Evolutionary conservation across 2,113 vertebrate genomes (phyloP).

Genomic region (Xenus cinereus): DNA sequence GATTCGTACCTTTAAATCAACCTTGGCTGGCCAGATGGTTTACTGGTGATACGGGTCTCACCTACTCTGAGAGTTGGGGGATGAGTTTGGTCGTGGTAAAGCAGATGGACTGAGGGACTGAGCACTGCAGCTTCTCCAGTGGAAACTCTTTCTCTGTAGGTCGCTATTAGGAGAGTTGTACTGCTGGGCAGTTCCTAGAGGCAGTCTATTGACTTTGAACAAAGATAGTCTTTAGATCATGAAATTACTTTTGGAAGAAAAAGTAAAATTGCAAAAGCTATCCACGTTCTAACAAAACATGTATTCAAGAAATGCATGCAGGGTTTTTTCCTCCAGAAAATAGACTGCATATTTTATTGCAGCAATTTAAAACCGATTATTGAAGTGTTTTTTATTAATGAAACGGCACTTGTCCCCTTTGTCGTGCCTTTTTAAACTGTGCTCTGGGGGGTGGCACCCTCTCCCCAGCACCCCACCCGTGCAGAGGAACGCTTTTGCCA

Average conservation of each 20-base stretch:
- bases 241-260: background rate
- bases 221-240: background rate
- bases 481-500: background rate
- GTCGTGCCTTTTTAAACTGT: background rate
- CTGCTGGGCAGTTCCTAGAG: background rate
- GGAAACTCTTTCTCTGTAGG: background rate
- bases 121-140: background rate
- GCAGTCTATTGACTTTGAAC: background rate
- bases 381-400: background rate
- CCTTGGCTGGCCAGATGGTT: background rate
- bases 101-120: background rate
- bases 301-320: background rate
- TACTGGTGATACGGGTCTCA: background rate
- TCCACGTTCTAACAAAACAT: background rate
- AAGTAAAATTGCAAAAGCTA: background rate
- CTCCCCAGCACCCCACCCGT: rapidly evolving
- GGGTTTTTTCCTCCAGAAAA: background rate
- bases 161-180: background rate
- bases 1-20: background rate
- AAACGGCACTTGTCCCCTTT: background rate
- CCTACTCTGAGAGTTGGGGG: background rate
- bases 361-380: background rate
- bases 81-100: background rate
- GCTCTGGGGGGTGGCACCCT: background rate
- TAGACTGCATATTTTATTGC: background rate